Conservation (phyloP, 2,888 invertebrate species). For the Antheraea yamamai region DNA sequence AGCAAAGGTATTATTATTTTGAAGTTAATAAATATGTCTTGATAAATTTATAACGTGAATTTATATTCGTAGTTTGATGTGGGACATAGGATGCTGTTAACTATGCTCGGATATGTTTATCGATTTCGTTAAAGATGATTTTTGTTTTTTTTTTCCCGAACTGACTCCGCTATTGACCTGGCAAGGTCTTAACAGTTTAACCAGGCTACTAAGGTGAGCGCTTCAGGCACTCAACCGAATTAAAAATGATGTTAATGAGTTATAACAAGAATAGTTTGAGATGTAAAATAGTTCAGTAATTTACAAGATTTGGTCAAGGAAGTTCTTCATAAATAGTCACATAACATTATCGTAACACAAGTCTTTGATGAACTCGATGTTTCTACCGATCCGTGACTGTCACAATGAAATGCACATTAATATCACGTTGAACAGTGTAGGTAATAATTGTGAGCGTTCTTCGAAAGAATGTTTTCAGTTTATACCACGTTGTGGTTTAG, state of each 20-base stretch:
- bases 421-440: too few species aligned
- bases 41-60: background rate
- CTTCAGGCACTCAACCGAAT: too few species aligned
- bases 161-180: too few species aligned
- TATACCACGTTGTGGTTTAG: too few species aligned
- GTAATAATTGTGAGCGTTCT: too few species aligned
- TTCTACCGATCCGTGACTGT: too few species aligned
- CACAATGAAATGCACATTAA: too few species aligned
- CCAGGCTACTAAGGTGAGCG: too few species aligned
- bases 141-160: too few species aligned
- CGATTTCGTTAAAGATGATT: background rate
- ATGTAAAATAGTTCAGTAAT: background rate
- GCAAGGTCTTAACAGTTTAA: too few species aligned
- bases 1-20: background rate
- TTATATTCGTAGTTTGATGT: background rate
- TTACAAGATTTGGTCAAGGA: background rate
- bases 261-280: background rate
- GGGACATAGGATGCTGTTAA: background rate
- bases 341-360: background rate
- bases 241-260: background rate
- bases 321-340: background rate
- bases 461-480: too few species aligned
- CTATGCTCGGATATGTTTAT: background rate
- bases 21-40: background rate
- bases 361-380: too few species aligned